phyloP scores from a whole-genome alignment of 2,888 invertebrate genomes.

The Encarsia formosa region DNA sequence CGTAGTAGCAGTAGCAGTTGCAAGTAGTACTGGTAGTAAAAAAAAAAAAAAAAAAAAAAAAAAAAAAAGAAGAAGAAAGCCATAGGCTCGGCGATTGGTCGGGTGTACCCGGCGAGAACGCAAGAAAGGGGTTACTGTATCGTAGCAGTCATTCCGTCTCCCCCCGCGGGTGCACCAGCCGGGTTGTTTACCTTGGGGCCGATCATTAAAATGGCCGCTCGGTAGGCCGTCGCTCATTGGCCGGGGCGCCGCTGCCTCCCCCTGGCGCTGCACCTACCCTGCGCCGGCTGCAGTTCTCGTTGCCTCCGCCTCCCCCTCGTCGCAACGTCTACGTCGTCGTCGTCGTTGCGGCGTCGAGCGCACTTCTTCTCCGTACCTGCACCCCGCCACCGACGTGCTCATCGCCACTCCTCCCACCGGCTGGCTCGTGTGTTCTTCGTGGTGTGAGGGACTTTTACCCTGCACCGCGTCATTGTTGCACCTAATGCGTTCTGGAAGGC shows the following conservation, averaged over 20 bases:
- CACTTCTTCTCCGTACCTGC: neutral
- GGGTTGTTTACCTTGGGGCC: constrained; percentile 49
- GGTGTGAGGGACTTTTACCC: no score
- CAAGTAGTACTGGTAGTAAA: no score
- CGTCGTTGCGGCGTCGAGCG: neutral
- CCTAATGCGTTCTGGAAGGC: no score
- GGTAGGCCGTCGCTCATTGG: constrained; percentile 48
- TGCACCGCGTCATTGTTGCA: no score
- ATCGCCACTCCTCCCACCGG: neutral
- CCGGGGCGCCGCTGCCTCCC: constrained; percentile 30
- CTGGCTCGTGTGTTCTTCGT: neutral
- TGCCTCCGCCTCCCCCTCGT: neutral
- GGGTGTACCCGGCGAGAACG: no score
- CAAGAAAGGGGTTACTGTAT: constrained; percentile 39
- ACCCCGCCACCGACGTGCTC: neutral
- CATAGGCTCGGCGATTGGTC: no score
- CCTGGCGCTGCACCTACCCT: constrained; percentile 13
- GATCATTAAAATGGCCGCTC: constrained; percentile 53
- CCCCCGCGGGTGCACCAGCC: constrained; percentile 33
- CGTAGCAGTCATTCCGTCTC: constrained; percentile 42
- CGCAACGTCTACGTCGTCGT: neutral
- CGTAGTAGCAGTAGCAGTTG: no score
- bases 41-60: no score
- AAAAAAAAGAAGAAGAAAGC: no score
- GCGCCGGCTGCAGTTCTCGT: neutral